A percentile compares a stretch with the other conserved stretches of the same genome.
These are phyloP conservation scores for Bettongia penicillata DNA, from an alignment of 2,113 vertebrate species.

Conservation along the genomic window DNA sequence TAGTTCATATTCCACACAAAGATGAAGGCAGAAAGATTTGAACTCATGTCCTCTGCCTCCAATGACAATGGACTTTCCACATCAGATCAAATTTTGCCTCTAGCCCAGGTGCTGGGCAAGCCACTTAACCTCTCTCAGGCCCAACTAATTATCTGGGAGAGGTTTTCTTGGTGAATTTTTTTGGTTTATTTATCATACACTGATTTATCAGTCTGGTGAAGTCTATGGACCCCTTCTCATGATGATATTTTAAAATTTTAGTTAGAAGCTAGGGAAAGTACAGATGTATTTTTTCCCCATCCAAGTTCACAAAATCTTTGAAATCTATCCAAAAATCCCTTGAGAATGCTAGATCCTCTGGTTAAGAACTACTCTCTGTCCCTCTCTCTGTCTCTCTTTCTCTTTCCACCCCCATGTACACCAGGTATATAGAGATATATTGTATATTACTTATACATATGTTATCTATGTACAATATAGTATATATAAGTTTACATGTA, in stretches of 20 bases:
- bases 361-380: background rate
- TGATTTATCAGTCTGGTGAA: too few relatives aligned
- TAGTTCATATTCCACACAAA: background rate
- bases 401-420: background rate
- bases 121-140: background rate
- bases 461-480: background rate
- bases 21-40: background rate
- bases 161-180: too few relatives aligned
- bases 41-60: background rate
- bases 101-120: background rate
- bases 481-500: background rate
- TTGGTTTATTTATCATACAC: background rate
- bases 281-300: background rate
- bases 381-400: background rate
- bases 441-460: background rate
- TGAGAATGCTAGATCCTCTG: background rate
- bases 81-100: background rate
- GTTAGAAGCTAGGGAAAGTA: background rate
- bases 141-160: background rate
- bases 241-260: background rate
- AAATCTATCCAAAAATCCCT: background rate
- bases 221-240: background rate
- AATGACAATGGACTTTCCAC: background rate
- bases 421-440: background rate
- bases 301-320: background rate